Base-by-base conservation (phyloP, 2,797 vertebrate species). In the Cossypha dichroa region DNA sequence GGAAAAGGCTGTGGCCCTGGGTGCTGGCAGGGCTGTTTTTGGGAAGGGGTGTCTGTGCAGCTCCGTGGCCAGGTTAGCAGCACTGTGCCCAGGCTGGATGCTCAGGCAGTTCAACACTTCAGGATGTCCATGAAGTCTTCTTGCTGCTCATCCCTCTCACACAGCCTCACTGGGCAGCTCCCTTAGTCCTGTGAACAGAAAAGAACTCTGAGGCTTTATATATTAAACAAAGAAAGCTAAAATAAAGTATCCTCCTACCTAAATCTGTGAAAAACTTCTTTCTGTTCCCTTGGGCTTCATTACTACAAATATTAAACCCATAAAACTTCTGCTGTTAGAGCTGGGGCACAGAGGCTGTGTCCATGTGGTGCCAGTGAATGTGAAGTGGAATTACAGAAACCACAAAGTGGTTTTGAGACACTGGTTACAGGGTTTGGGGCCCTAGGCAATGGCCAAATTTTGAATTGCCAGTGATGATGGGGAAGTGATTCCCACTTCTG, bases 251-350 rank as follows among this genome's bases (percentile, higher is more conserved):
- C 16, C 3, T 87, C 31, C 43, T 63, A 54, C 40, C 25, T 43
- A 83, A 66, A 70, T 33, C 41, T 85, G 48, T 48, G 29, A 88
- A 54, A 88, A 80, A 70, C 36, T 58, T 40, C 41, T 77, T 70
- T 51, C 43, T 10, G 0, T 67, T 74, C 68, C 67, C 76, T 74
- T 59, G 19, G 55, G 68, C 54, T 70, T 88, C 76, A 74, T 88
- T 88, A 22, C 29, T 60, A 29, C 73, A 90, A 68, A 88, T 88
- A 90, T 94, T 93, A 94, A 94, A 88, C 45, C 79, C 73, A 80
- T 93, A 90, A 96, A 95, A 90, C 45, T 90, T 68, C 54, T 79
- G 54, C 46, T 79, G 23, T 46, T 76, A 51, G 46, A 70, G 72
- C 29, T 58, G 52, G 56, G 52, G 14, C 51, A 48, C 31, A 29